A percentile compares a stretch with the other conserved stretches of the same genome.
Conservation (phyloP, 2,113 vertebrate genomes). For the Stictonetta naevosa region DNA sequence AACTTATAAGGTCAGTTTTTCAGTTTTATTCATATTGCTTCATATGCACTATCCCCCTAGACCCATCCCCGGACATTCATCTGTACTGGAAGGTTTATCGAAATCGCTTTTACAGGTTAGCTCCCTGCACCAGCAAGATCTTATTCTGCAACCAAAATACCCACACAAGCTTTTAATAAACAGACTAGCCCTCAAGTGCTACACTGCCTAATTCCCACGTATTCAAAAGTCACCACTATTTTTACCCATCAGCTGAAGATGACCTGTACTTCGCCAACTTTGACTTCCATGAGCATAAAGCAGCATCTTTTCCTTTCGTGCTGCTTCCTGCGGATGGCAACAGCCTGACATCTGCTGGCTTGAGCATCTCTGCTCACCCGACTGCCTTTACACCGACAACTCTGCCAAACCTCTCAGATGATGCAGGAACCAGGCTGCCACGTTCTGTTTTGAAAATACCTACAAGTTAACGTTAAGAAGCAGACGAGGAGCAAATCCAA, state of each 20-base stretch:
- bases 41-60: not conserved
- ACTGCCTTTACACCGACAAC: not conserved
- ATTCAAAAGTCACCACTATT: not conserved
- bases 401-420: not conserved
- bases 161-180: not conserved
- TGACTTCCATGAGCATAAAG: not conserved
- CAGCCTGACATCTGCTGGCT: slow-evolving; percentile 69
- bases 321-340: not conserved
- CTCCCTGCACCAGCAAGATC: not conserved
- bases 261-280: not conserved
- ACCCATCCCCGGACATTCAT: not conserved
- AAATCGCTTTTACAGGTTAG: not conserved
- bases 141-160: not conserved
- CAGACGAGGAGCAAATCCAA: not conserved
- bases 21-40: not conserved
- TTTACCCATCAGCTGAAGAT: not conserved
- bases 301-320: not conserved
- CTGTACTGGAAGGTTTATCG: not conserved
- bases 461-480: not conserved
- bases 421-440: not conserved
- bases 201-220: not conserved
- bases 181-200: not conserved
- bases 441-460: not conserved
- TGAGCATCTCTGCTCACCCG: not conserved
- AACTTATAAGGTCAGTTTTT: not conserved